Evolutionary conservation across 1,140 invertebrate species (phyloP).

Genomic region (Bombus haemorrhoidalis): DNA sequence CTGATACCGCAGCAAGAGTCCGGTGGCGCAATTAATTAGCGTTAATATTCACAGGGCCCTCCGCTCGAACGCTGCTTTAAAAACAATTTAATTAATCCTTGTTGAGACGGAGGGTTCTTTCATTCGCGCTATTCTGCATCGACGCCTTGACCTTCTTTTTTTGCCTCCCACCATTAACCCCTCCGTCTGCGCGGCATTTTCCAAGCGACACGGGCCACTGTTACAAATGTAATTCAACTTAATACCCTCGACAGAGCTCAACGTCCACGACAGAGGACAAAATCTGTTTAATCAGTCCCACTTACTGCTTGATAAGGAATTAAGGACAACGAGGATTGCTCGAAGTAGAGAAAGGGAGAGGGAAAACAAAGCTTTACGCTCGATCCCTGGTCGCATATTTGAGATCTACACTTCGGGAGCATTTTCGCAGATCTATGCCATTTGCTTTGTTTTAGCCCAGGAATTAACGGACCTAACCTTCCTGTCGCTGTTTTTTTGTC

Average conservation of each 20-base stretch:
- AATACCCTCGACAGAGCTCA: constrained; percentile 52
- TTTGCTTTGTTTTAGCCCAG: background rate
- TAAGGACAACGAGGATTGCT: constrained; percentile 33
- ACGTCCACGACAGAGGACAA: constrained; percentile 30
- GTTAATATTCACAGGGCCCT: constrained; percentile 52
- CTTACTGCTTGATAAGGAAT: constrained; percentile 67
- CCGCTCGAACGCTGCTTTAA: constrained; percentile 45
- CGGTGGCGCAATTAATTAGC: constrained; percentile 57
- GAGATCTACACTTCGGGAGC: background rate
- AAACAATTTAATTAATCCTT: constrained; percentile 66
- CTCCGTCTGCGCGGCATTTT: background rate
- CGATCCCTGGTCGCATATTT: constrained; percentile 29
- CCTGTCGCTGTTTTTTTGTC: background rate
- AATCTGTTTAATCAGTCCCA: constrained; percentile 68
- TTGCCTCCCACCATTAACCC: background rate
- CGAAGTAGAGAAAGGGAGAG: background rate
- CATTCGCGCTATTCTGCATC: background rate
- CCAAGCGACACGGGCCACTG: constrained; percentile 9
- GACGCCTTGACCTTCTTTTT: background rate
- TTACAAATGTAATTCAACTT: constrained; percentile 62
- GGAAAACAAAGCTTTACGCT: constrained; percentile 8
- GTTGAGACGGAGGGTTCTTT: constrained; percentile 29
- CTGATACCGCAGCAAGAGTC: background rate
- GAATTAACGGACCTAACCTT: constrained; percentile 9
- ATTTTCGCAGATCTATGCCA: background rate